Conservation (phyloP, 2,888 invertebrate species). For the Sipha maydis region DNA sequence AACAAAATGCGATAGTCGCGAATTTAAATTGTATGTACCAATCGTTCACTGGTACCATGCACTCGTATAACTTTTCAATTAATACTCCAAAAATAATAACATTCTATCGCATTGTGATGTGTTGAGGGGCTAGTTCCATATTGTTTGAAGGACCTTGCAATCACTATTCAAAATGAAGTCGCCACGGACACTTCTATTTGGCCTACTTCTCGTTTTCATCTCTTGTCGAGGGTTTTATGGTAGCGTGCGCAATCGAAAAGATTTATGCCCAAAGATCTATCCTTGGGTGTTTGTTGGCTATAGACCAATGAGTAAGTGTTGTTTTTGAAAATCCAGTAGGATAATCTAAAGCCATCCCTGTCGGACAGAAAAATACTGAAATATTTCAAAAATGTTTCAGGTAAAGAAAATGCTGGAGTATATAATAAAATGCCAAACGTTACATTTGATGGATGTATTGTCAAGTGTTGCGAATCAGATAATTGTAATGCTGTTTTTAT, state of each 20-base stretch:
- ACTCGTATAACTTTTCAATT: background rate
- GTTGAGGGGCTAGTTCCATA: conserved; percentile 12
- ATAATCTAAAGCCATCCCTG: background rate
- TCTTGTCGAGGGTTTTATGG: background rate
- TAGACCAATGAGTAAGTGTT: conserved; percentile 66
- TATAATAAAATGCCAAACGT: conserved; percentile 64
- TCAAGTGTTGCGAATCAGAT: conserved; percentile 75
- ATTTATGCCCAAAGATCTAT: conserved; percentile 67
- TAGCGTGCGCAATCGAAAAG: conserved; percentile 34
- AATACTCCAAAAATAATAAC: background rate
- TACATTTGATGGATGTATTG: conserved; percentile 70
- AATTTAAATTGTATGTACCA: background rate
- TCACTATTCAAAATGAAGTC: conserved; percentile 9
- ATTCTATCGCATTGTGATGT: background rate
- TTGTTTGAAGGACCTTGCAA: conserved; percentile 30
- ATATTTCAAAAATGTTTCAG: conserved; percentile 63
- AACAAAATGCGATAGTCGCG: background rate
- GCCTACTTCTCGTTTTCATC: background rate
- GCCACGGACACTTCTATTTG: background rate
- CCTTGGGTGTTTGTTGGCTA: conserved; percentile 68
- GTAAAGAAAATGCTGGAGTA: conserved; percentile 65
- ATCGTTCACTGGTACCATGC: background rate
- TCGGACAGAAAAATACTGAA: background rate
- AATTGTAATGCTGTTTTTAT: conserved; percentile 84
- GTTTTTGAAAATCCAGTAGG: background rate